Evolutionary conservation across 2,888 invertebrate genomes (phyloP).

Genomic region (Agrypnus murinus): DNA sequence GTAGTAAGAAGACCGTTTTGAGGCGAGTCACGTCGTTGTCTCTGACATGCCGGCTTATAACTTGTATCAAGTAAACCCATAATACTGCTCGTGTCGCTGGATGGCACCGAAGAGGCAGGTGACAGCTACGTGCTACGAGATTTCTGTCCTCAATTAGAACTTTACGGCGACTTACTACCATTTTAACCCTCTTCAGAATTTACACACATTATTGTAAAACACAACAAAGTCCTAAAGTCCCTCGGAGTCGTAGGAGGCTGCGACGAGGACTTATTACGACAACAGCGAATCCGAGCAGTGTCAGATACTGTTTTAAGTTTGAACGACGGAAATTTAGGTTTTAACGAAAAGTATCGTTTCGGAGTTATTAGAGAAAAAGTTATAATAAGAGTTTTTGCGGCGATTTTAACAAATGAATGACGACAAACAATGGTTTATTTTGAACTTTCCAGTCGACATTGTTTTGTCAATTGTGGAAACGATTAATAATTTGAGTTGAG

Average conservation of each 20-base stretch:
- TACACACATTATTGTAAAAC: slow-evolving; percentile 38
- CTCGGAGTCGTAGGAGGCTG: background rate
- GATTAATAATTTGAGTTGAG: no score
- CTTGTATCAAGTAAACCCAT: slow-evolving; percentile 69
- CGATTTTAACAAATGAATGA: no score
- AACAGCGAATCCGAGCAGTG: background rate
- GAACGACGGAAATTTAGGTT: no score
- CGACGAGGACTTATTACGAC: background rate
- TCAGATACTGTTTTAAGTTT: no score
- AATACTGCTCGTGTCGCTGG: slow-evolving; percentile 63
- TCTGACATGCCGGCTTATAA: slow-evolving; percentile 69
- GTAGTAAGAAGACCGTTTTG: slow-evolving; percentile 64
- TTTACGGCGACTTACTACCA: slow-evolving; percentile 54
- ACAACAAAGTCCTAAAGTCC: slow-evolving; percentile 10
- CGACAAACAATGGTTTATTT: no score
- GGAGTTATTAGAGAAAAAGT: no score
- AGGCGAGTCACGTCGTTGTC: slow-evolving; percentile 67
- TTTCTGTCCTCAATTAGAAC: slow-evolving; percentile 63
- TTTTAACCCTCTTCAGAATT: slow-evolving; percentile 38
- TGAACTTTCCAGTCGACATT: no score
- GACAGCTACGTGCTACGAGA: slow-evolving; percentile 66
- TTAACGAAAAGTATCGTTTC: no score
- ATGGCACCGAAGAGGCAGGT: slow-evolving; percentile 65
- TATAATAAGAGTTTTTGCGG: no score
- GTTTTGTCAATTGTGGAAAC: no score